These are phyloP conservation scores for Doryteuthis pealeii DNA, from an alignment of 1,140 invertebrate species.

Conservation along the genomic window DNA sequence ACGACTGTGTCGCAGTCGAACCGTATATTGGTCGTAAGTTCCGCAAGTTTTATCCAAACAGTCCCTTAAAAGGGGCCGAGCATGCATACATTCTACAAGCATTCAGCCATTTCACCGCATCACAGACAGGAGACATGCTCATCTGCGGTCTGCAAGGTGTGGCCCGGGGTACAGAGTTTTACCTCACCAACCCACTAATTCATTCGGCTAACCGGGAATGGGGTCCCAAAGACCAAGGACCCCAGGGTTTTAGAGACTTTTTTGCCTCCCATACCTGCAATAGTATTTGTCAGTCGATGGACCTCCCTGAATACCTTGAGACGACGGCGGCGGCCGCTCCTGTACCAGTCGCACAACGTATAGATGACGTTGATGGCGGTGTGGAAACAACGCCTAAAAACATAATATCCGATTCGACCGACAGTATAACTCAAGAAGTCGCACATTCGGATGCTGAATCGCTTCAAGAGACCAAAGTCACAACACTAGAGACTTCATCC, in stretches of 20 bases:
- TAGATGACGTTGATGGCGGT: too few species aligned
- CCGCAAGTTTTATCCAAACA: not conserved
- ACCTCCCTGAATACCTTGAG: not conserved
- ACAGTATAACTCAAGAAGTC: too few species aligned
- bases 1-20: not conserved
- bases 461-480: too few species aligned
- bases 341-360: too few species aligned
- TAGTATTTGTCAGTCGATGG: not conserved
- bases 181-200: not conserved
- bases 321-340: not conserved
- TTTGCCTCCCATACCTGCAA: not conserved
- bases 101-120: not conserved
- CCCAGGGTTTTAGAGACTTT: not conserved
- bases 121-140: not conserved
- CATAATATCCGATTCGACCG: too few species aligned
- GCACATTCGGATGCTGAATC: too few species aligned
- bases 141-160: not conserved
- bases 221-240: not conserved
- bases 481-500: too few species aligned
- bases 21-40: not conserved
- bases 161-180: not conserved
- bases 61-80: not conserved
- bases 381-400: too few species aligned
- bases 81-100: not conserved
- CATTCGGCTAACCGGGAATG: not conserved